These are phyloP conservation scores for Piscicola geometra DNA, from an alignment of 2,888 invertebrate species.

Conservation along the genomic window DNA sequence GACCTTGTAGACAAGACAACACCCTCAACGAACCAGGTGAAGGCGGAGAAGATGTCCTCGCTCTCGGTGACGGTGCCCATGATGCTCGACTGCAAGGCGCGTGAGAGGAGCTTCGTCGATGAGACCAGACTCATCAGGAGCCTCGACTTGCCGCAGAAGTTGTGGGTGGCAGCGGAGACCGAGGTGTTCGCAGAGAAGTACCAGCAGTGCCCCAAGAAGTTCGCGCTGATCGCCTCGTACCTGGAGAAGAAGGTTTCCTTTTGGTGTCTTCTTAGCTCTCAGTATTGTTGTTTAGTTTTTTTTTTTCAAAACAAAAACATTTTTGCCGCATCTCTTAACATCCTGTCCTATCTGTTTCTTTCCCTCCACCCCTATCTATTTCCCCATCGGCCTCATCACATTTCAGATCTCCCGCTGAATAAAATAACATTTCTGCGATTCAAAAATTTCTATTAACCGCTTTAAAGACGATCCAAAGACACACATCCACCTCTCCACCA, in stretches of 20 bases:
- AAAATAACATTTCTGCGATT: too few relatives aligned
- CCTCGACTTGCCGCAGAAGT: constrained; percentile 22
- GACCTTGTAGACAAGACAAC: too few relatives aligned
- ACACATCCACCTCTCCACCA: too few relatives aligned
- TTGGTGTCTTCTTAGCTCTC: too few relatives aligned
- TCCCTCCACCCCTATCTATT: too few relatives aligned
- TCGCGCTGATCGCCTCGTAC: constrained; percentile 22
- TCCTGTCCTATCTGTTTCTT: too few relatives aligned
- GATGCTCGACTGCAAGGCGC: constrained; percentile 20
- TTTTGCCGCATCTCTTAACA: too few relatives aligned
- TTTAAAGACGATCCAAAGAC: too few relatives aligned
- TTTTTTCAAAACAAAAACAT: not conserved
- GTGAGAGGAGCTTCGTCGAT: constrained; percentile 16
- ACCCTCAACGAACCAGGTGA: too few relatives aligned
- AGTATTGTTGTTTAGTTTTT: constrained; percentile 7
- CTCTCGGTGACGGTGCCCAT: constrained; percentile 21
- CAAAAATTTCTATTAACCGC: too few relatives aligned
- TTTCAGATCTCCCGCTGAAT: too few relatives aligned
- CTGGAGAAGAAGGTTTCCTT: constrained; percentile 27
- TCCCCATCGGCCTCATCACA: too few relatives aligned
- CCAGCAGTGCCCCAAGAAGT: constrained; percentile 34
- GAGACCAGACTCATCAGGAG: constrained; percentile 28
- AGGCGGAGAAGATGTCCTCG: constrained; percentile 19
- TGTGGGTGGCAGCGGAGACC: constrained; percentile 16
- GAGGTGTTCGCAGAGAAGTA: constrained; percentile 31